phyloP scores from a whole-genome alignment of 2,113 vertebrate species.

The Chiloscyllium plagiosum region DNA sequence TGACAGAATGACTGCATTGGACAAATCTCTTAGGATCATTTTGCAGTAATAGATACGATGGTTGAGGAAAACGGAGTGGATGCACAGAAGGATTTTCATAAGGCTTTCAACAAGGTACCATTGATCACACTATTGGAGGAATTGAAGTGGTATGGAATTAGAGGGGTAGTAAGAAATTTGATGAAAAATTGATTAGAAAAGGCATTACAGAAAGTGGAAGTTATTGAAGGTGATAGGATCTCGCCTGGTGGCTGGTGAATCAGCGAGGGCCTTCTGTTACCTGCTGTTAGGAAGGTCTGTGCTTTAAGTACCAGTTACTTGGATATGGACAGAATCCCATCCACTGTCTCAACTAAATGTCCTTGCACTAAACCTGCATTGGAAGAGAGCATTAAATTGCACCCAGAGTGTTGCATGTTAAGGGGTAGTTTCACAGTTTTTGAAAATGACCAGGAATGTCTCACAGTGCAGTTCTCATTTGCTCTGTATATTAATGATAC shows the following conservation, averaged over 20 bases:
- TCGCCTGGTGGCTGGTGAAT: too few species aligned
- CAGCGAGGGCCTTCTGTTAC: not conserved
- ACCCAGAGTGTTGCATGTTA: not conserved
- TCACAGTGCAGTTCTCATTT: not conserved
- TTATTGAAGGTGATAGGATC: too few species aligned
- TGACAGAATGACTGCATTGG: not conserved
- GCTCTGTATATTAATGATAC: not conserved
- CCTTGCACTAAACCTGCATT: too few species aligned
- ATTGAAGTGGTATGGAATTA: not conserved
- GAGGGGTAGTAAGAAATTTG: not conserved
- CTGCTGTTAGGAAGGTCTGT: too few species aligned
- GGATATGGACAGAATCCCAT: too few species aligned
- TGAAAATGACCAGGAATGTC: not conserved
- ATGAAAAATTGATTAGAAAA: not conserved
- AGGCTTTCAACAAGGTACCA: not conserved
- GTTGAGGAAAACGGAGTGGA: not conserved
- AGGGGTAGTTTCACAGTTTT: not conserved
- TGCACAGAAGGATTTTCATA: not conserved
- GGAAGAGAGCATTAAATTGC: too few species aligned
- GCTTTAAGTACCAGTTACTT: too few species aligned
- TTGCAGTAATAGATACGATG: not conserved
- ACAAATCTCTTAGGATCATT: not conserved
- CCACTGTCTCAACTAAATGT: too few species aligned
- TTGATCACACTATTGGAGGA: not conserved
- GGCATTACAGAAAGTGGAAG: not conserved